Conservation (phyloP, 2,888 invertebrate species). For the Amphipyra berbera region DNA sequence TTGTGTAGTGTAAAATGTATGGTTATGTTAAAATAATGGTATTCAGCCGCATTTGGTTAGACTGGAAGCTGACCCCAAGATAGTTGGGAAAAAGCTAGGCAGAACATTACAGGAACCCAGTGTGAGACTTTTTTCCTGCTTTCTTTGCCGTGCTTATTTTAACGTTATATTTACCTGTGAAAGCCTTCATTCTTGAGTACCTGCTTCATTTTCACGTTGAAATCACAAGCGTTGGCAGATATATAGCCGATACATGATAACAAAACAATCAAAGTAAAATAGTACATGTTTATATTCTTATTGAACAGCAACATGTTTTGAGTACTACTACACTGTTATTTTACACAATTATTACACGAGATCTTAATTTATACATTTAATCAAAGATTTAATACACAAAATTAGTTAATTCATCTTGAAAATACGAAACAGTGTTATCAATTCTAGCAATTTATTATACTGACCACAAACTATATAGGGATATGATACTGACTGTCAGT, state of each 20-base stretch:
- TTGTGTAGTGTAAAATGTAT: too few relatives aligned
- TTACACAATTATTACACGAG: not conserved
- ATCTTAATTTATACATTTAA: not conserved
- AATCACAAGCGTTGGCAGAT: constrained; percentile 68
- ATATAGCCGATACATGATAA: constrained; percentile 49
- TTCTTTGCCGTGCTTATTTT: not conserved
- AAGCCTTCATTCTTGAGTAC: constrained; percentile 76
- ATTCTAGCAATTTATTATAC: too few relatives aligned
- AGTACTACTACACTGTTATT: not conserved
- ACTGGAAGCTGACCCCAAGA: too few relatives aligned
- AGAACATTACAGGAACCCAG: too few relatives aligned
- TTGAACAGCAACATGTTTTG: not conserved
- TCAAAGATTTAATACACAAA: constrained; percentile 10
- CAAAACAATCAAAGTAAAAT: constrained; percentile 14
- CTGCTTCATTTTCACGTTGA: constrained; percentile 74
- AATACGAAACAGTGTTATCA: constrained; percentile 7
- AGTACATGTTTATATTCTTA: not conserved
- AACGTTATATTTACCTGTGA: constrained; percentile 74
- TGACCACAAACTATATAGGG: too few relatives aligned
- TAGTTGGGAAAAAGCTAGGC: too few relatives aligned
- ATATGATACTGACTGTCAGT: too few relatives aligned
- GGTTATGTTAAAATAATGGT: too few relatives aligned
- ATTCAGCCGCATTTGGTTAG: too few relatives aligned
- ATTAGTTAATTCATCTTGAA: not conserved
- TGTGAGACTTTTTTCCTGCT: not conserved